Percentiles rank a stretch among this genome's conserved stretches.
Evolutionary conservation across 2,888 invertebrate genomes (phyloP).

Genomic region (Chymomyza fuscimana): DNA sequence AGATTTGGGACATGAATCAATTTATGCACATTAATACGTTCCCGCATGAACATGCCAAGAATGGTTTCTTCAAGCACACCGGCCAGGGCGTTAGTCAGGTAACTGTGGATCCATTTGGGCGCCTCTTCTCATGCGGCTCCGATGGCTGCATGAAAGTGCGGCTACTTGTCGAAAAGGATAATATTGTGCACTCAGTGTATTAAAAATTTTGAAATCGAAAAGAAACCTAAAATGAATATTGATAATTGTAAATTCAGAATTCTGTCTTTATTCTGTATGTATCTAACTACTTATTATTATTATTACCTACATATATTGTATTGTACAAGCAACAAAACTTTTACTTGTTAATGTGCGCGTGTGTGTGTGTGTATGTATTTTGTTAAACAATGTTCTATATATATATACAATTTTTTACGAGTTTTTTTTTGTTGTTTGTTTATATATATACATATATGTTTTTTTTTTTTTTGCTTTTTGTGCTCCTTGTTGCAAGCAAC

Average conservation of each 20-base stretch:
- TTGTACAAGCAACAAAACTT: not conserved
- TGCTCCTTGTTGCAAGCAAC: slow-evolving; percentile 24
- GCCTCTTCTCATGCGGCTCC: slow-evolving; percentile 98
- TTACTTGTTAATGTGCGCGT: slow-evolving; percentile 11
- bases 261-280: slow-evolving; percentile 38
- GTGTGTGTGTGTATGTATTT: slow-evolving; percentile 15
- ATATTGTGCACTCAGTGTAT: slow-evolving; percentile 82
- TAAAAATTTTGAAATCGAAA: slow-evolving; percentile 61
- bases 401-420: slow-evolving; percentile 27
- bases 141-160: slow-evolving; percentile 99
- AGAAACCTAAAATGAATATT: slow-evolving; percentile 6
- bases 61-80: slow-evolving; percentile 98
- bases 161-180: slow-evolving; percentile 91
- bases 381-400: slow-evolving; percentile 6
- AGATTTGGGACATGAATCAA: slow-evolving; percentile 96
- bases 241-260: slow-evolving; percentile 14
- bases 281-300: not conserved
- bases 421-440: slow-evolving; percentile 62
- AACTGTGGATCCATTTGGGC: slow-evolving; percentile 91
- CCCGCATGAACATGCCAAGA: slow-evolving; percentile 95
- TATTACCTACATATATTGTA: not conserved
- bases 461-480: slow-evolving; percentile 24
- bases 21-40: slow-evolving; percentile 93
- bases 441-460: slow-evolving; percentile 36
- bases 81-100: slow-evolving; percentile 98